phyloP scores from a whole-genome alignment of 2,797 vertebrate genomes.

The Acipenser oxyrinchus region DNA sequence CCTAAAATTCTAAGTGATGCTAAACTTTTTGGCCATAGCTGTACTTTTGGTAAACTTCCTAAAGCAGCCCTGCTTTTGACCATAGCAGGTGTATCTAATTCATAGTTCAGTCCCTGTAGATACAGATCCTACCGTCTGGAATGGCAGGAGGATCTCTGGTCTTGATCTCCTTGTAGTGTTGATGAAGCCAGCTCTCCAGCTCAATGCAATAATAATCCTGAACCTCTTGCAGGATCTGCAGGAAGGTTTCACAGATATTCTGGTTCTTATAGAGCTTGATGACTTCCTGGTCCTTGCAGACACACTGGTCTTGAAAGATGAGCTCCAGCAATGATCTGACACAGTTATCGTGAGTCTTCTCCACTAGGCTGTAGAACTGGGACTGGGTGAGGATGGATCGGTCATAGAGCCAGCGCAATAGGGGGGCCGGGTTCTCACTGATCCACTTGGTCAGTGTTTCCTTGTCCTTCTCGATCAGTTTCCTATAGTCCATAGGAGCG shows the following conservation, averaged over 20 bases:
- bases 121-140: too few species aligned
- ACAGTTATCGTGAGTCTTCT: constrained; percentile 37
- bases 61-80: constrained; percentile 28
- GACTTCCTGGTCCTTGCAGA: too few species aligned
- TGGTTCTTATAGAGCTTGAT: too few species aligned
- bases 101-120: too few species aligned
- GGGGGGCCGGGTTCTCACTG: constrained; percentile 38
- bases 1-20: background rate
- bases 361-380: constrained; percentile 46
- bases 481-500: too few species aligned
- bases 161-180: constrained; percentile 24
- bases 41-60: background rate
- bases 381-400: constrained; percentile 32
- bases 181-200: constrained; percentile 46
- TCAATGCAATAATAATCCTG: constrained; percentile 49
- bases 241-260: constrained; percentile 38
- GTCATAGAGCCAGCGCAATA: constrained; percentile 48
- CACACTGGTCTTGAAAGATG: constrained; percentile 21
- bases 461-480: constrained; percentile 15
- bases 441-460: constrained; percentile 44
- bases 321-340: constrained; percentile 43
- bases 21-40: too few species aligned
- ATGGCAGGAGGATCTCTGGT: background rate
- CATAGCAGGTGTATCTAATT: constrained; percentile 3
- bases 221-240: constrained; percentile 45